Conservation (phyloP, 2,888 invertebrate species). For the Schrankia costaestrigalis region DNA sequence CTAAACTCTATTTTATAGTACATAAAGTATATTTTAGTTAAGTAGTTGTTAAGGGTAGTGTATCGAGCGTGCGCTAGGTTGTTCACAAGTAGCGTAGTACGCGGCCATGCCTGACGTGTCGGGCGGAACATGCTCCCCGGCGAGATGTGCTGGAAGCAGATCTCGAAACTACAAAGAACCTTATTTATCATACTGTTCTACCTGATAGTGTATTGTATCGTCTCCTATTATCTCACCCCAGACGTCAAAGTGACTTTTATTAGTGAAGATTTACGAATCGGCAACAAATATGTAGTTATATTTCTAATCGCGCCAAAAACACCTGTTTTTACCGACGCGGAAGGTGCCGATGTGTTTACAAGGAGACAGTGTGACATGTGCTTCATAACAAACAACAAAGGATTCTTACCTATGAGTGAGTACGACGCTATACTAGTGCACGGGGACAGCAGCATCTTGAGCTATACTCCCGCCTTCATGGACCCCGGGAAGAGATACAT, state of each 20-base stretch:
- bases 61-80: conserved; percentile 49
- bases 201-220: conserved; percentile 36
- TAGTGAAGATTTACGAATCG: conserved; percentile 44
- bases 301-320: conserved; percentile 39
- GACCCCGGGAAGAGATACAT: conserved; percentile 46
- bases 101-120: conserved; percentile 39
- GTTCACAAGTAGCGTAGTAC: conserved; percentile 43
- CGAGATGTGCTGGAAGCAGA: conserved; percentile 52
- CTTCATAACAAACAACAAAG: conserved; percentile 56
- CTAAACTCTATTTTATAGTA: background rate
- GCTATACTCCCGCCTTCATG: conserved; percentile 36
- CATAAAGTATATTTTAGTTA: conserved; percentile 14
- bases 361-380: conserved; percentile 45
- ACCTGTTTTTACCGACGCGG: conserved; percentile 42
- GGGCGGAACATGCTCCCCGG: conserved; percentile 21
- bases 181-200: conserved; percentile 42
- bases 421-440: conserved; percentile 51
- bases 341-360: conserved; percentile 48
- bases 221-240: conserved; percentile 40
- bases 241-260: conserved; percentile 40
- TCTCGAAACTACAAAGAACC: conserved; percentile 45
- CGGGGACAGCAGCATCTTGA: conserved; percentile 30
- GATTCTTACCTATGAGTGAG: conserved; percentile 50
- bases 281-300: conserved; percentile 48
- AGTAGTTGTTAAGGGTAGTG: conserved; percentile 27